Evolutionary conservation across 64 coral and sea anemone genomes (phyloP), one percentile per base, ranked within the genome.

Genomic region (Anthopleura sola): DNA sequence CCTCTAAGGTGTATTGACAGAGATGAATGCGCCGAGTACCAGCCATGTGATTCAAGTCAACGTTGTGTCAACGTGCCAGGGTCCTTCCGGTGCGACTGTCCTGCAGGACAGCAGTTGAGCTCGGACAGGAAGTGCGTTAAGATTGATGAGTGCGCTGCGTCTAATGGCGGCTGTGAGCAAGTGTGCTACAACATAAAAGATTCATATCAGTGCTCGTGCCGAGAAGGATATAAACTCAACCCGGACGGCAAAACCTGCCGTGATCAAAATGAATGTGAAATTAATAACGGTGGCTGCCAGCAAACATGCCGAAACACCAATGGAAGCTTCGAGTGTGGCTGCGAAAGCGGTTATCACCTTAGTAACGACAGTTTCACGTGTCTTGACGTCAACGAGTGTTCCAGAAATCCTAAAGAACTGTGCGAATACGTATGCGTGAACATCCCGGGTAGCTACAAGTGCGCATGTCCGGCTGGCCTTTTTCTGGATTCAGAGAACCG

Each of bases 331-430:
- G 49, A 49, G 37, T 96, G 94, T 66, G 29, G 46, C 19, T 96
- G 94, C 31, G 79, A 86, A 19, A 40, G 13, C 12, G 94, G 94
- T 5, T 96, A 88, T 75, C 50, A 47, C 34, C 26, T 68, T 48
- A 88, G 60, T 29, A 47, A 60, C 7, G 83, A 90, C 33, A 79
- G 44, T 24, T 20, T 82, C 9, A 74, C 76, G 28, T 92, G 90
- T 34, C 55, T 74, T 32, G 93, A 95, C 75, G 48, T 86, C 3
- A 86, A 95, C n/a, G 93, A 95, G 55, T 95, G 93, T 80, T 49
- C 33, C 50, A 78, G 48, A 34, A 28, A 86, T 78, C 37, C 58
- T 24, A n/a, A 83, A 78, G 50, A 55, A 38, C 17, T 90, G 51
- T 95, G 89, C 58, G 82, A 62, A 4, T 89, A 91, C 53, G 75